Percentiles rank a stretch among this genome's conserved stretches.
Evolutionary conservation across 2,797 vertebrate species (phyloP).

Genomic region (Champsocephalus gunnari): DNA sequence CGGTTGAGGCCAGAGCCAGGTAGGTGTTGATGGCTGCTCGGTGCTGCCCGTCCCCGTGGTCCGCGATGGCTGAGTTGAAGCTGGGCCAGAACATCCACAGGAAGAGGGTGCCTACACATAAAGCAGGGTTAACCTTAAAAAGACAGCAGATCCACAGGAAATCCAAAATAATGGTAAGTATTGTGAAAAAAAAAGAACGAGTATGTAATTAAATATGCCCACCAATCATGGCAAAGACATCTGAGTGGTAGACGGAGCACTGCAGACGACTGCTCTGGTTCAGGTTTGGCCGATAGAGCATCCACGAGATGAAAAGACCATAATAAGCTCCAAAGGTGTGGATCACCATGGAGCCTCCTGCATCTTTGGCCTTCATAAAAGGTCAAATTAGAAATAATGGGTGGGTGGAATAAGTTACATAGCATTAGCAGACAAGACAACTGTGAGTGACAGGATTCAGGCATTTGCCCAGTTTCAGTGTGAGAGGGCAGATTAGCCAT

Average conservation of each 20-base stretch:
- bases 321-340: constrained; percentile 97
- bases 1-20: constrained; percentile 91
- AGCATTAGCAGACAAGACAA: not conserved
- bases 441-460: not conserved
- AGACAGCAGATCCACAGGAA: not conserved
- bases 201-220: constrained; percentile 56
- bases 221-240: constrained; percentile 98
- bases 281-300: constrained; percentile 92
- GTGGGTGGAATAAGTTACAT: not conserved
- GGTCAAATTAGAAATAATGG: not conserved
- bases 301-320: constrained; percentile 91
- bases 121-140: not conserved
- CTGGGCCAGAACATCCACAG: constrained; percentile 99
- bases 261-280: constrained; percentile 88
- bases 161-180: not conserved
- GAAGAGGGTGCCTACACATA: constrained; percentile 91
- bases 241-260: constrained; percentile 90
- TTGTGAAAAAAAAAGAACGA: not conserved
- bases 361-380: constrained; percentile 90
- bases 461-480: not conserved
- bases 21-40: constrained; percentile 96
- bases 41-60: constrained; percentile 94
- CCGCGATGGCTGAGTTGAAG: constrained; percentile 94
- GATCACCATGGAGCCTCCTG: constrained; percentile 98
- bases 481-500: not conserved